Base-by-base conservation (phyloP, 2,797 vertebrate species). In the Glyptemys insculpta region DNA sequence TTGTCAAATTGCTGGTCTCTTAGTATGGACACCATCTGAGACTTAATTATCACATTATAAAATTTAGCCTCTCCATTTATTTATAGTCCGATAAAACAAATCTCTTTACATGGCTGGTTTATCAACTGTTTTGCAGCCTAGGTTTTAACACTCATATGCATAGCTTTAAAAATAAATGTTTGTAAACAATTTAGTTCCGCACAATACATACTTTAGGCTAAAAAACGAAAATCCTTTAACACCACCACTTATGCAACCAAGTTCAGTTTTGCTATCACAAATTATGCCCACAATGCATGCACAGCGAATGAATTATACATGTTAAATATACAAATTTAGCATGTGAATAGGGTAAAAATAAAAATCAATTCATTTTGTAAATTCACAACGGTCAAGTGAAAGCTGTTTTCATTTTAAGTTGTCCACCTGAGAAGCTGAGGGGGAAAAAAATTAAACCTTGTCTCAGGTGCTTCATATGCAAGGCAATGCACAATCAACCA, bases 351-450 rank as follows among this genome's bases (percentile, higher is more conserved):
- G 41, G 11, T 0, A 81, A 25, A 5, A 88, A 2, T 1, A 72
- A 57, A 90, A 86, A 47, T 41, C 31, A n/a, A 52, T 31, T 53
- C 15, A 1, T 18, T 44, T 56, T 94, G 23, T 34, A 72, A 65
- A 2, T 16, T 18, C 16, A 90, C 19, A 86, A 44, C 11, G 27
- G 19, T 78, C 34, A 50, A 86, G 23, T 27, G 86, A 94, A 76
- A 87, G 50, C 49, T 78, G 34, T 85, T 83, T 92, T 95, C 91
- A 95, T 54, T 90, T 74, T 49, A 74, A 94, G 18, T 52, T 21
- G 34, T 85, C 79, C 44, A 62, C 78, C 29, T 53, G 83, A 78
- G 14, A 19, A 76, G 1, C 2, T 81, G 54, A 81, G 85, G 93
- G 3, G 29, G 72, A 5, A 7, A 83, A 62, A 31, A 72, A 2